These are phyloP conservation scores for Acanthurus lineatus DNA, from an alignment of 2,797 vertebrate genomes.

Conservation along the genomic window DNA sequence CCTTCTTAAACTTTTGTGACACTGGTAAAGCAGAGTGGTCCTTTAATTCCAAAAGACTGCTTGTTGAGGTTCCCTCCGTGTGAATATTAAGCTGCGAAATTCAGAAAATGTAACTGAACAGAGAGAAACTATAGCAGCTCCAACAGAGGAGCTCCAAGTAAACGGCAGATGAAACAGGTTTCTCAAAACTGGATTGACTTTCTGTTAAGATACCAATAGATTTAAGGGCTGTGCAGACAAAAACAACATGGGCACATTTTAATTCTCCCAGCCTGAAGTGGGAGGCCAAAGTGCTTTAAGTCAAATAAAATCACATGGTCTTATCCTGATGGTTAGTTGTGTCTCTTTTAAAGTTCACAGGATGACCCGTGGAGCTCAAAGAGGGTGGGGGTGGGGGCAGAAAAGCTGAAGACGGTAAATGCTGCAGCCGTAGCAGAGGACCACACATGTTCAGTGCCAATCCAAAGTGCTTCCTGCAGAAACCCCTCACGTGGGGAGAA, in stretches of 20 bases:
- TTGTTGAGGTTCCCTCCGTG: not conserved
- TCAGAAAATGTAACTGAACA: not conserved
- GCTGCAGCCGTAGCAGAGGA: conserved; percentile 57
- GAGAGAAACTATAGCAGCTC: not conserved
- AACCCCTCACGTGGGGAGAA: conserved; percentile 20
- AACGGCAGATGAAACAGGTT: conserved; percentile 5
- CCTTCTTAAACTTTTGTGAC: not conserved
- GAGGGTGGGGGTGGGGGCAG: not conserved
- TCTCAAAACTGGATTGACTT: not conserved
- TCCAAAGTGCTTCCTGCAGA: conserved; percentile 73
- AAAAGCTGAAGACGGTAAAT: conserved; percentile 43
- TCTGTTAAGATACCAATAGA: not conserved
- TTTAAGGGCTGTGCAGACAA: not conserved
- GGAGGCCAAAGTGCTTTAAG: conserved; percentile 70
- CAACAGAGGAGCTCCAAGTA: conserved; percentile 1
- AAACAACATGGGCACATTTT: not conserved
- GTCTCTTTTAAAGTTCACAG: not conserved
- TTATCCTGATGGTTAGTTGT: not conserved
- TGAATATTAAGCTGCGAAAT: not conserved
- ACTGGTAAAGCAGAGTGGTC: not conserved
- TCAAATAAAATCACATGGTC: conserved; percentile 32
- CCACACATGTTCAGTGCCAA: conserved; percentile 25
- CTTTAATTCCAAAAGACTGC: not conserved
- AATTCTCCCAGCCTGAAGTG: conserved; percentile 18
- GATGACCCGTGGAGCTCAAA: conserved; percentile 1